Base-by-base conservation (phyloP, 2,797 vertebrate species). In the Melopsittacus undulatus region DNA sequence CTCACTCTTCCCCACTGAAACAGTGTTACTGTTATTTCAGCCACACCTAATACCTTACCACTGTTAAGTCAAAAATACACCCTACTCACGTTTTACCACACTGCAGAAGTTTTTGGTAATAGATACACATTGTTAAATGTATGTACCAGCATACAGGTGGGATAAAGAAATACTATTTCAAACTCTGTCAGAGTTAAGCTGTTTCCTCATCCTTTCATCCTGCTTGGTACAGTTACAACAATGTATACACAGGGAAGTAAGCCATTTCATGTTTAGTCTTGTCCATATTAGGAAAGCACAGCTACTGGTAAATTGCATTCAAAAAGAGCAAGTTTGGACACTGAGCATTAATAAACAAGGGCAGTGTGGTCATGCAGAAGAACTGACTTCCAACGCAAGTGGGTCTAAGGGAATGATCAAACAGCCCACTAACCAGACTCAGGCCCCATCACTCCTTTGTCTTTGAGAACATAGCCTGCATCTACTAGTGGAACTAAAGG, bases 401-500 rank as follows among this genome's bases (percentile, higher is more conserved):
- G 64, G 56, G 70, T 40, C 48, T 36, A 54, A 45, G 66, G 54
- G 42, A 76, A 79, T 11, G 82, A 61, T 81, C 92, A 92, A 94
- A 83, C 57, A 95, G 57, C 84, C 72, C 87, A 61, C 76, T 87
- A 57, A 90, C 52, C 92, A 91, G 87, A 73, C 40, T 93, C 80
- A 5, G 89, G 79, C 57, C 94, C 68, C 93, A 91, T 59, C 72
- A 12, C 66, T 95, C 84, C 95, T 89, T 49, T 93, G 79, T 93
- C 92, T 49, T 89, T 64, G 3, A 91, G 91, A 57, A 80, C 90
- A 95, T 11, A 92, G 3, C 85, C 87, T 94, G 92, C 93, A 84
- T 78, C 94, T 95, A 83, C 93, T 40, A 89, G 72, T 76, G 91
- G 83, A 90, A 91, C 74, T 85, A 76, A 90, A 94, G 85, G 76